Evolutionary conservation across 2,888 invertebrate genomes (phyloP).

Genomic region (Venusia cambrica): DNA sequence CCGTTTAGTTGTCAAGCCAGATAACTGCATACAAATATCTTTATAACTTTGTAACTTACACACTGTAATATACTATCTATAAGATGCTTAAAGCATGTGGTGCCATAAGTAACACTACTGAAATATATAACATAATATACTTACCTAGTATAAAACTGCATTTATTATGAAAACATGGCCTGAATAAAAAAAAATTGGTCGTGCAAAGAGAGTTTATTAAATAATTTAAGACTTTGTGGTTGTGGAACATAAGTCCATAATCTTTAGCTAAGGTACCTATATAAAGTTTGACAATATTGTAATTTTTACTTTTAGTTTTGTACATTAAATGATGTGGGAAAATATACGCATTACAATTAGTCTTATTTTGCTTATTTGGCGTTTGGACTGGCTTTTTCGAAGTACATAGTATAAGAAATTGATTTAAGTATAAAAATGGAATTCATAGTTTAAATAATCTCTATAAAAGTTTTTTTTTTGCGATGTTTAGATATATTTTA

Average conservation of each 20-base stretch:
- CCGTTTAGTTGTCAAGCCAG: conserved; percentile 34
- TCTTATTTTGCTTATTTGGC: conserved; percentile 67
- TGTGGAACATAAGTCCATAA: conserved; percentile 32
- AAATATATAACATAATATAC: conserved; percentile 39
- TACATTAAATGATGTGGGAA: conserved; percentile 77
- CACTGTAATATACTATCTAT: conserved; percentile 57
- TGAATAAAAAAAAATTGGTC: conserved; percentile 5
- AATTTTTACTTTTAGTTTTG: conserved; percentile 52
- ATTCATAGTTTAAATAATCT: conserved; percentile 43
- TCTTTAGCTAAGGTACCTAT: conserved; percentile 20
- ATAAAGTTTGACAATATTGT: conserved; percentile 29
- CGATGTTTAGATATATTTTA: conserved; percentile 26
- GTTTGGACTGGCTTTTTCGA: conserved; percentile 72
- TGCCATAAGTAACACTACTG: conserved; percentile 70
- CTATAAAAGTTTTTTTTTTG: conserved; percentile 38
- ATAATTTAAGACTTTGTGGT: conserved; percentile 29
- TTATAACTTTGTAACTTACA: conserved; percentile 38
- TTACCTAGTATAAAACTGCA: conserved; percentile 24
- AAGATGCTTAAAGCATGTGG: conserved; percentile 74
- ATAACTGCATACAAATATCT: conserved; percentile 30
- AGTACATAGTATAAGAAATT: conserved; percentile 56
- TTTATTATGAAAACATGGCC: conserved; percentile 22
- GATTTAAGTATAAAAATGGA: conserved; percentile 56
- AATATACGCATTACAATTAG: conserved; percentile 79
- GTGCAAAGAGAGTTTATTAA: conserved; percentile 15